Percentiles rank a stretch among this genome's conserved stretches.
Conservation (phyloP, 2,113 vertebrate genomes). For the Dendropsophus ebraccatus region DNA sequence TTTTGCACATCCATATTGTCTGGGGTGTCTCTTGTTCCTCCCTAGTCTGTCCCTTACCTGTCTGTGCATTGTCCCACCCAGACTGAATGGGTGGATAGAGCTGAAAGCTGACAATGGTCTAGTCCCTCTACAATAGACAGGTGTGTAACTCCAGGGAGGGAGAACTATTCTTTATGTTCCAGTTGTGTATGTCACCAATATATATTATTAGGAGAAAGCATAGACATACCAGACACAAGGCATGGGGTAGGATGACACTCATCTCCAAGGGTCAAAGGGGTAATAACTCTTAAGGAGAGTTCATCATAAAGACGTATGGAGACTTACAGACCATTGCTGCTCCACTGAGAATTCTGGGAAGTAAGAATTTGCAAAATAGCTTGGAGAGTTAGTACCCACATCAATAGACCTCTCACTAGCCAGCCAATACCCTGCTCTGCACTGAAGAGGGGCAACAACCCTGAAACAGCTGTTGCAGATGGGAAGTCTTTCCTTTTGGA, state of each 20-base stretch:
- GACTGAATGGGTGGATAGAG: background rate
- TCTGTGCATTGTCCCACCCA: background rate
- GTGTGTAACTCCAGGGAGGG: background rate
- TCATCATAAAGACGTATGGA: too few species aligned
- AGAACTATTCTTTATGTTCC: background rate
- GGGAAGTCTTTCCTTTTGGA: too few species aligned
- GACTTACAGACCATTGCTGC: too few species aligned
- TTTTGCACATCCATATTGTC: background rate
- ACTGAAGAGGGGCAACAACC: too few species aligned
- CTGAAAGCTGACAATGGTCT: background rate
- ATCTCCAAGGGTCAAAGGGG: too few species aligned
- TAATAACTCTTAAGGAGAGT: too few species aligned
- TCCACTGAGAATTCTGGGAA: too few species aligned
- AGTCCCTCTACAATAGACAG: constrained; percentile 8
- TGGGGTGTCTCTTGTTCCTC: background rate
- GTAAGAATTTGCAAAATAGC: too few species aligned
- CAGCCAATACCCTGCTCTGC: too few species aligned
- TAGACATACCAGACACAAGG: background rate
- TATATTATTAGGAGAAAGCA: background rate
- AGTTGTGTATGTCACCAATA: background rate
- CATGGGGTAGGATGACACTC: background rate
- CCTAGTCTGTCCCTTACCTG: background rate
- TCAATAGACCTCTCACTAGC: too few species aligned
- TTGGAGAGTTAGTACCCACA: too few species aligned
- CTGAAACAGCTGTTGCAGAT: too few species aligned